These are phyloP conservation scores for Falco novaeseelandiae DNA, from an alignment of 2,797 vertebrate genomes.

Conservation along the genomic window DNA sequence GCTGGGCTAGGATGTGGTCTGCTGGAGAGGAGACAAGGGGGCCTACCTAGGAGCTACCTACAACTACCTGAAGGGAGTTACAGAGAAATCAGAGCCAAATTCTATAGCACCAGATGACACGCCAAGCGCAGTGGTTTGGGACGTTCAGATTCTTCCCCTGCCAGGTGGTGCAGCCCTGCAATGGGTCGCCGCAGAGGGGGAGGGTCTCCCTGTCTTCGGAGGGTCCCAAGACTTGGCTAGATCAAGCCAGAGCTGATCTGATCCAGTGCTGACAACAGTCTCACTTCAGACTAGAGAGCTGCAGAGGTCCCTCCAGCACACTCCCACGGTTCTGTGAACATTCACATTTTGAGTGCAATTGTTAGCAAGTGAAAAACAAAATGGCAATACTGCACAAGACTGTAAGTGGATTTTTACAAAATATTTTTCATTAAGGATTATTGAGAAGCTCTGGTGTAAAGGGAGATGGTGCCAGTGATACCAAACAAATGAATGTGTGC, in stretches of 20 bases:
- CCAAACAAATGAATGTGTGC: background rate
- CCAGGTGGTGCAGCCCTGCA: background rate
- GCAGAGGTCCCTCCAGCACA: background rate
- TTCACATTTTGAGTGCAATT: background rate
- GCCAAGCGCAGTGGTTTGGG: accelerated
- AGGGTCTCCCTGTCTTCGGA: background rate
- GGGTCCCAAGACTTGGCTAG: background rate
- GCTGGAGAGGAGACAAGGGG: background rate
- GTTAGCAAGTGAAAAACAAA: background rate
- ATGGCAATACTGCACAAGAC: background rate
- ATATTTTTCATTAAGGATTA: background rate
- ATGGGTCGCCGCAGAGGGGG: background rate
- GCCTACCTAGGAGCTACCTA: background rate
- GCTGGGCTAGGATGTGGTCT: background rate
- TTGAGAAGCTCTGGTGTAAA: background rate
- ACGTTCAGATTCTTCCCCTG: background rate
- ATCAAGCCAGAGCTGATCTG: background rate
- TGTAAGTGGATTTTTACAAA: background rate
- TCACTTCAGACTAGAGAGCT: accelerated
- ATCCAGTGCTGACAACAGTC: background rate
- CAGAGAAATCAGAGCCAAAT: background rate
- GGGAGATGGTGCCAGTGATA: background rate
- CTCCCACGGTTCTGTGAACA: background rate
- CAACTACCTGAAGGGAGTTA: background rate
- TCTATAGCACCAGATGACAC: accelerated